These are phyloP conservation scores for Helostoma temminkii DNA, from an alignment of 2,797 vertebrate species.

Conservation along the genomic window DNA sequence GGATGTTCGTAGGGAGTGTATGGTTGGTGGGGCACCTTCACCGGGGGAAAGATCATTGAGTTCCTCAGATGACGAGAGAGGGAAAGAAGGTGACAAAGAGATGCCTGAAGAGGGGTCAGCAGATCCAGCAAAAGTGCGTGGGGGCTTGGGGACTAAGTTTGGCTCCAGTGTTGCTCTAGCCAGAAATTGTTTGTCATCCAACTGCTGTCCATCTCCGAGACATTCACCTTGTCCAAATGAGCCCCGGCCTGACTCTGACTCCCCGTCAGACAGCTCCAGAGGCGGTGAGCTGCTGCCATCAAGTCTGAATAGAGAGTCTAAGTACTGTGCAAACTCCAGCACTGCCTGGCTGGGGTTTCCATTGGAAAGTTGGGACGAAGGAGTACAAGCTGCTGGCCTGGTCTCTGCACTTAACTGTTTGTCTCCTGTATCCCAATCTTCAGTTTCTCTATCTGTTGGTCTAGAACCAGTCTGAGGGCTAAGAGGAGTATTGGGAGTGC, in stretches of 20 bases:
- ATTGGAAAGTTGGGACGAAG: conserved; percentile 84
- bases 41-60: conserved; percentile 96
- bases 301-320: conserved; percentile 97
- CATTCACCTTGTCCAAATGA: conserved; percentile 88
- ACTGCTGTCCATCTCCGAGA: conserved; percentile 82
- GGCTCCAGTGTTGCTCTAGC: conserved; percentile 95
- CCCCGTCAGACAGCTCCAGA: conserved; percentile 93
- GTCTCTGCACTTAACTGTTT: conserved; percentile 56
- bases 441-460: conserved; percentile 55
- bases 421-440: conserved; percentile 73
- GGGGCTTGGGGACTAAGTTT: conserved; percentile 97
- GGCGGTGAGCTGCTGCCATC: conserved; percentile 94
- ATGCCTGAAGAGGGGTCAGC: conserved; percentile 97
- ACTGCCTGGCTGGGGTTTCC: conserved; percentile 94
- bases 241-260: conserved; percentile 91
- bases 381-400: conserved; percentile 71
- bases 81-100: conserved; percentile 97
- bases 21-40: conserved; percentile 85
- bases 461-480: conserved; percentile 69
- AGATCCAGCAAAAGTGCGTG: conserved; percentile 94
- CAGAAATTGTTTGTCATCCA: conserved; percentile 90
- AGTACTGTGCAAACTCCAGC: conserved; percentile 97
- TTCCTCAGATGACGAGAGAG: conserved; percentile 97
- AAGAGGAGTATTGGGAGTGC: conserved; percentile 69
- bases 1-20: conserved; percentile 90